Evolutionary conservation across 1,140 invertebrate genomes (phyloP).

Genomic region (Ceratitis capitata): DNA sequence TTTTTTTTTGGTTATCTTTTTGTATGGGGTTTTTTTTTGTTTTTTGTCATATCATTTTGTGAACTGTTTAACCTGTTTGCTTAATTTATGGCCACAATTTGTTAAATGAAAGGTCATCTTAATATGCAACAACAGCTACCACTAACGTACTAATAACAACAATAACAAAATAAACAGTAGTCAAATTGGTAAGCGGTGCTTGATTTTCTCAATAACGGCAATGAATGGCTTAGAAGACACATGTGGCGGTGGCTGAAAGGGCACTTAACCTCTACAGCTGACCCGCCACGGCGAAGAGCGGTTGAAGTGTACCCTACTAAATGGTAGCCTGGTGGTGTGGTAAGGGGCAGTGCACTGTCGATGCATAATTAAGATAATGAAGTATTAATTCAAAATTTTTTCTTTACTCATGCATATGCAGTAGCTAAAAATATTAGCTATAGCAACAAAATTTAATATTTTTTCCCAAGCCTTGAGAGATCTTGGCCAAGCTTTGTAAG

Average conservation of each 20-base stretch:
- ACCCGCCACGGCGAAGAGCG: neutral
- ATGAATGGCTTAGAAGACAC: neutral
- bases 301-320: neutral
- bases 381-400: conserved; percentile 64
- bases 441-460: neutral
- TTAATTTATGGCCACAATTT: conserved; percentile 64
- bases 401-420: conserved; percentile 57
- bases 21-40: neutral
- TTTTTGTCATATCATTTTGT: neutral
- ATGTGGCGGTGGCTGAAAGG: neutral
- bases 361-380: conserved; percentile 65
- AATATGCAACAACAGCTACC: neutral
- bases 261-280: neutral
- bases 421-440: neutral
- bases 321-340: neutral
- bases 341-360: conserved; percentile 52
- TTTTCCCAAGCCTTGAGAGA: neutral
- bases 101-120: conserved; percentile 58
- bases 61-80: conserved; percentile 68
- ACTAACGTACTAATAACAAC: neutral
- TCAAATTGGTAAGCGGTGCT: neutral
- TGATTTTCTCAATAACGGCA: neutral
- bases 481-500: no score
- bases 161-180: neutral
- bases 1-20: conserved; percentile 3